phyloP scores from a whole-genome alignment of 2,797 vertebrate species.

The Liasis olivaceus region DNA sequence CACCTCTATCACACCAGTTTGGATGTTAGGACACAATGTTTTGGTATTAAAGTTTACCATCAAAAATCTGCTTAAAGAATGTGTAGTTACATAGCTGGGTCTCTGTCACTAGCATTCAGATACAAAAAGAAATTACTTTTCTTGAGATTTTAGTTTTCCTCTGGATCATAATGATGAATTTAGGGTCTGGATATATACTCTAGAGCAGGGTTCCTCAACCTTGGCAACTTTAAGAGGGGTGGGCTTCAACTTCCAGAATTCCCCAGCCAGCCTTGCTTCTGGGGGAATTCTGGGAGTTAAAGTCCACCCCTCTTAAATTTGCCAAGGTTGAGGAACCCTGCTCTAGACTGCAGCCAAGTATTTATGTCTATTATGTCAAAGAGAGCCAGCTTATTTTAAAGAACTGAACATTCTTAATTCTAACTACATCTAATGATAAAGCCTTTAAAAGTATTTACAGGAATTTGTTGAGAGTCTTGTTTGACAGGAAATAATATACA shows the following conservation, averaged over 20 bases:
- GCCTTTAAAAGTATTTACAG: neutral
- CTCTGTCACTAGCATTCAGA: constrained; percentile 32
- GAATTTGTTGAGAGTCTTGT: neutral
- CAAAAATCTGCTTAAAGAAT: constrained; percentile 47
- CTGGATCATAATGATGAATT: constrained; percentile 58
- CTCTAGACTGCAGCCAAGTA: constrained; percentile 41
- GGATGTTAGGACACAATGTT: neutral
- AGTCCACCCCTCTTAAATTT: too few species aligned
- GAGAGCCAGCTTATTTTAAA: constrained; percentile 35
- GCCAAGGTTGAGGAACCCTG: too few species aligned
- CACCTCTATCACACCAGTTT: constrained; percentile 4
- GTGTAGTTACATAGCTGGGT: constrained; percentile 65
- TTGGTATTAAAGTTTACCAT: constrained; percentile 21
- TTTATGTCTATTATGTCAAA: constrained; percentile 42
- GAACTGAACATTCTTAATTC: constrained; percentile 25
- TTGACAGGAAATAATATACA: neutral
- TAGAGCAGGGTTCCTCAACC: neutral
- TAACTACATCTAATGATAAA: neutral
- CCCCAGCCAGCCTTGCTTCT: too few species aligned
- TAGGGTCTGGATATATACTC: constrained; percentile 46
- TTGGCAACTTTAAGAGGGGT: too few species aligned
- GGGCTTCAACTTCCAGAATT: too few species aligned
- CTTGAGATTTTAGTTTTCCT: constrained; percentile 42
- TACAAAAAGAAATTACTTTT: constrained; percentile 67
- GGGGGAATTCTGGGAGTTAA: too few species aligned